phyloP scores from a whole-genome alignment of 2,113 vertebrate species.

The Alethe castanea region DNA sequence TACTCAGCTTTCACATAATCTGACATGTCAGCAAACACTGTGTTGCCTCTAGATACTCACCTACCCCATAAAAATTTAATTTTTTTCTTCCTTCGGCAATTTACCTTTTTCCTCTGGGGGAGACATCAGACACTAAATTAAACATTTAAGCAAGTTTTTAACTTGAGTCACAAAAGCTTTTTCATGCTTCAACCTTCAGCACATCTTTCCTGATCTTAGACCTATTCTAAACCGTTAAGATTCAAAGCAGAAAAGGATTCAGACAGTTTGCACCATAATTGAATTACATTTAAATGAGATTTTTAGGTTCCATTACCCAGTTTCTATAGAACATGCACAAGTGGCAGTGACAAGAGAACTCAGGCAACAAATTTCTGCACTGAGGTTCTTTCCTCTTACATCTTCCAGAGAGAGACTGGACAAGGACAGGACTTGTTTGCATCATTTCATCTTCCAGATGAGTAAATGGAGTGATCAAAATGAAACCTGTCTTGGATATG shows the following conservation, averaged over 20 bases:
- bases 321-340: neutral
- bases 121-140: neutral
- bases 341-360: neutral
- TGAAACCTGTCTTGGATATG: neutral
- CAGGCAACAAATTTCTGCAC: neutral
- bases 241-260: neutral
- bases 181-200: neutral
- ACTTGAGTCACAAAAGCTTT: neutral
- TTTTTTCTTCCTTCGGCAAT: neutral
- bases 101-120: neutral
- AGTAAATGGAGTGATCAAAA: neutral
- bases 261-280: neutral
- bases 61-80: neutral
- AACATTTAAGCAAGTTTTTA: neutral
- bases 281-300: neutral
- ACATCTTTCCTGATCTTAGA: neutral
- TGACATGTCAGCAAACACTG: neutral
- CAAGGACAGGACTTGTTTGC: neutral
- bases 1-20: neutral
- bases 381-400: neutral
- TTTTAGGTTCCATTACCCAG: neutral
- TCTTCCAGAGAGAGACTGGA: neutral
- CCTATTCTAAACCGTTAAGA: neutral
- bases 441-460: neutral
- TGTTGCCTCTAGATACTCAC: neutral